Conservation (phyloP, 1,140 invertebrate genomes). For the Prorops nasuta region DNA sequence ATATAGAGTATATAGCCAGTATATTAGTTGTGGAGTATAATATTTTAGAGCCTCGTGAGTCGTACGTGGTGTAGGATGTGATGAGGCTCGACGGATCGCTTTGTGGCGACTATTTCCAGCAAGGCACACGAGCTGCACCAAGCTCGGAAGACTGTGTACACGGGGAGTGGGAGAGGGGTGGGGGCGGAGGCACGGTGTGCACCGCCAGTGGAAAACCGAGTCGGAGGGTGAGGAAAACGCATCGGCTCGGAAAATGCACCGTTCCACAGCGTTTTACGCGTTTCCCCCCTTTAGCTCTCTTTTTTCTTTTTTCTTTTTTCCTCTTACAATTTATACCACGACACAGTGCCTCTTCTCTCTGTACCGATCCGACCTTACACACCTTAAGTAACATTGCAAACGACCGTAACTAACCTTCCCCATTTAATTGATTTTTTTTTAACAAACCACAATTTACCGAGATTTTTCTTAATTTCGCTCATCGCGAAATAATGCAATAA, state of each 20-base stretch:
- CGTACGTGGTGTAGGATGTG: too few species aligned
- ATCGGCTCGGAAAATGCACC: conserved; percentile 29
- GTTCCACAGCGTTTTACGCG: not conserved
- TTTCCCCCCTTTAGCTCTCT: not conserved
- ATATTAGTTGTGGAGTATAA: too few species aligned
- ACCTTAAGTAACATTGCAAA: too few species aligned
- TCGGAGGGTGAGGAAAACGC: conserved; percentile 25
- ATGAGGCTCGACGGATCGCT: conserved; percentile 25
- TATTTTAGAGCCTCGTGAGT: too few species aligned
- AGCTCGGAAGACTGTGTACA: conserved; percentile 19
- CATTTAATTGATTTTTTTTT: too few species aligned
- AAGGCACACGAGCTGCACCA: conserved; percentile 13
- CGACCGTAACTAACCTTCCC: too few species aligned
- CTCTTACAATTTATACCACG: not conserved
- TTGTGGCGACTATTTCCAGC: conserved; percentile 29
- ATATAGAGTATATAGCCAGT: too few species aligned
- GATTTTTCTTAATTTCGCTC: too few species aligned
- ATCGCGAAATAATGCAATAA: too few species aligned
- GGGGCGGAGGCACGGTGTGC: conserved; percentile 14
- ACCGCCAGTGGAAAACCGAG: conserved; percentile 10
- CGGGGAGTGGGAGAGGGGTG: conserved; percentile 7
- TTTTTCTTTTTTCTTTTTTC: not conserved
- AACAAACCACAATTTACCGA: too few species aligned
- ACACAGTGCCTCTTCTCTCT: not conserved
- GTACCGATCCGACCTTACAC: too few species aligned